A percentile compares a stretch with the other conserved stretches of the same genome.
These are phyloP conservation scores for Ceyx margarethae DNA, from an alignment of 2,113 vertebrate genomes.

Conservation along the genomic window DNA sequence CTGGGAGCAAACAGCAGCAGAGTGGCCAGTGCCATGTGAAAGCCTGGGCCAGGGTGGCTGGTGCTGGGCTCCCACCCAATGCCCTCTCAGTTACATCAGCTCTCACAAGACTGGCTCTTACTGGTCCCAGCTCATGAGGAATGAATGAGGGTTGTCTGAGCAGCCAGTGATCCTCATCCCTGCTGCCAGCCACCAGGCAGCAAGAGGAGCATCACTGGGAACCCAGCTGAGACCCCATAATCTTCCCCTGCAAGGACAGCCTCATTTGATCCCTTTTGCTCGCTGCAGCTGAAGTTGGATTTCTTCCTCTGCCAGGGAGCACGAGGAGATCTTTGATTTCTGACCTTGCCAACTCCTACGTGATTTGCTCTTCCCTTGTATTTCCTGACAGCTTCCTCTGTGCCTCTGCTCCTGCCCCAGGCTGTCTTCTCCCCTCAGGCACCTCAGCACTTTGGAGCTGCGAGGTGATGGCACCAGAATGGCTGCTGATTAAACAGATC, in stretches of 20 bases:
- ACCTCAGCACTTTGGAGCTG: not conserved
- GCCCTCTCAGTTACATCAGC: no score
- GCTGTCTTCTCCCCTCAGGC: not conserved
- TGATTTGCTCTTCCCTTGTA: not conserved
- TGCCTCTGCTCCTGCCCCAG: not conserved
- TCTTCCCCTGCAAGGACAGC: not conserved
- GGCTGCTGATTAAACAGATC: not conserved
- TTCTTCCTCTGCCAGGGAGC: not conserved
- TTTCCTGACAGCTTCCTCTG: not conserved
- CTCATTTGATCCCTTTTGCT: accelerated
- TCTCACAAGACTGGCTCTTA: not conserved
- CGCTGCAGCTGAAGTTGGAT: not conserved
- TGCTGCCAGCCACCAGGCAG: not conserved
- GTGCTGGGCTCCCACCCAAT: not conserved
- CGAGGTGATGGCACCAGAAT: not conserved
- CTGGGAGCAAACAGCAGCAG: not conserved
- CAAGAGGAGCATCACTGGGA: not conserved
- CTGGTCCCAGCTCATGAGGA: not conserved
- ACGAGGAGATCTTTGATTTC: not conserved
- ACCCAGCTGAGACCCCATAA: not conserved
- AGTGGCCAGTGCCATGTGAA: accelerated
- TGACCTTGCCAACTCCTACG: not conserved
- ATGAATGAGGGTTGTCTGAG: not conserved
- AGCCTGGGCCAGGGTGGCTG: not conserved
- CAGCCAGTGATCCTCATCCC: not conserved